These are phyloP conservation scores for Manacus vitellinus DNA, from an alignment of 2,113 vertebrate species.

Conservation along the genomic window DNA sequence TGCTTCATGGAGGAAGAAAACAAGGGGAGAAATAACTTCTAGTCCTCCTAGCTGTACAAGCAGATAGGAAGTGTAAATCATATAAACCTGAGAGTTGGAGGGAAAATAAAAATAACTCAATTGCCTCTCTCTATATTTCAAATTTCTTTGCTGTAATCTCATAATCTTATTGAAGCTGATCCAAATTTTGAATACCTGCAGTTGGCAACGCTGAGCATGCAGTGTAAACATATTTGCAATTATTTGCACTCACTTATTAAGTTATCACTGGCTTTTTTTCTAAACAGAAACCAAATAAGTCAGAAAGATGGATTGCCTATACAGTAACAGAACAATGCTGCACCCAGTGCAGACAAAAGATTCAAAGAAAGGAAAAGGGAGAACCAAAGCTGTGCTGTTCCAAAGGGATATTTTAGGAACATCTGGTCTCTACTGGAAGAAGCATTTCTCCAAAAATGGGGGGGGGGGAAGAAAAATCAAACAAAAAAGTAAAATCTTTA, in stretches of 20 bases:
- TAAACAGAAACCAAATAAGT: not conserved
- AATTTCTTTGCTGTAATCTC: not conserved
- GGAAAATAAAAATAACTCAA: not conserved
- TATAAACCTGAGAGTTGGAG: not conserved
- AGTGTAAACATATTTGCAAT: not conserved
- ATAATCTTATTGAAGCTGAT: not conserved
- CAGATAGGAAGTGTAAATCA: not conserved
- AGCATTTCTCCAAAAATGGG: slow-evolving; percentile 5
- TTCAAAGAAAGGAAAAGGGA: not conserved
- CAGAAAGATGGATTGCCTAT: not conserved
- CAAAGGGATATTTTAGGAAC: not conserved
- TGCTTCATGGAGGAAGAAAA: not conserved
- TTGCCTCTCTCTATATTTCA: not conserved
- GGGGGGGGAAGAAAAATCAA: not conserved
- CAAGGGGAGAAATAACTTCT: not conserved
- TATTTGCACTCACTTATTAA: not conserved
- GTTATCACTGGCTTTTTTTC: not conserved
- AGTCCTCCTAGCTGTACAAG: not conserved
- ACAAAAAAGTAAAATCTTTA: slow-evolving; percentile 69
- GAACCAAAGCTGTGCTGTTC: not conserved
- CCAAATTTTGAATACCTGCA: not conserved
- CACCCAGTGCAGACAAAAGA: not conserved
- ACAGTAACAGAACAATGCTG: slow-evolving; percentile 33
- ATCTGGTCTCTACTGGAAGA: not conserved
- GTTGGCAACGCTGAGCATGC: not conserved